Evolutionary conservation across 2,888 invertebrate genomes (phyloP), one percentile per base, ranked within the genome.

Genomic region (Noctua janthina): DNA sequence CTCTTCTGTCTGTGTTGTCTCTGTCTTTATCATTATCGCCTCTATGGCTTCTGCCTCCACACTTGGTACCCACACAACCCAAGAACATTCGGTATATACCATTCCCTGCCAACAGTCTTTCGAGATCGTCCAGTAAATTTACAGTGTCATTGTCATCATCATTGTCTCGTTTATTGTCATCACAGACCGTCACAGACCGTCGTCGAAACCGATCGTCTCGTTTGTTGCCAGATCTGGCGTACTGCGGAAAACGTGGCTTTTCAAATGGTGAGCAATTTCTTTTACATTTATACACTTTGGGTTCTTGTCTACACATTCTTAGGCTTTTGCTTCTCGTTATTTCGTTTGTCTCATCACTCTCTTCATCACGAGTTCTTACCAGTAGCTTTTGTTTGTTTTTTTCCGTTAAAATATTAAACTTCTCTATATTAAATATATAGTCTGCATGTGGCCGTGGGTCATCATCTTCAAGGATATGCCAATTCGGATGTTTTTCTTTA

Each of bases 301-400:
- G 54, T 67, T 1, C 6, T 43, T 74, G 80, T 39, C 3, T 74
- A 62, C 87, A 79, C 0, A 85, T 87, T 66, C 87, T 76, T 10
- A 78, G 78, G 23, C 23, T 49, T 23, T 59, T 56, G n/a, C n/a
- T n/a, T 1, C 20, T 49, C 39, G 1, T 59, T n/a, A 23, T 29
- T 17, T 74, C 35, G 29, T 72, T 17, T 73, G 13, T 15, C 20
- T 70, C 70, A n/a, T 67, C 69, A 35, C 35, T 49, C 3, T 79
- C 4, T 20, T 59, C 46, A 8, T 17, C 35, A 17, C 13, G 39
- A 56, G 73, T 39, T 74, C 64, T 56, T 35, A 13, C 11, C 11
- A 35, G 7, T 64, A 4, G 29, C 39, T 2, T 66, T 70, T 29
- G 20, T n/a, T 84, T 49, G 4, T 15, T n/a, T 20, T 39, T 46